Base-by-base conservation (phyloP, 2,797 vertebrate genomes). In the Acanthopagrus latus region DNA sequence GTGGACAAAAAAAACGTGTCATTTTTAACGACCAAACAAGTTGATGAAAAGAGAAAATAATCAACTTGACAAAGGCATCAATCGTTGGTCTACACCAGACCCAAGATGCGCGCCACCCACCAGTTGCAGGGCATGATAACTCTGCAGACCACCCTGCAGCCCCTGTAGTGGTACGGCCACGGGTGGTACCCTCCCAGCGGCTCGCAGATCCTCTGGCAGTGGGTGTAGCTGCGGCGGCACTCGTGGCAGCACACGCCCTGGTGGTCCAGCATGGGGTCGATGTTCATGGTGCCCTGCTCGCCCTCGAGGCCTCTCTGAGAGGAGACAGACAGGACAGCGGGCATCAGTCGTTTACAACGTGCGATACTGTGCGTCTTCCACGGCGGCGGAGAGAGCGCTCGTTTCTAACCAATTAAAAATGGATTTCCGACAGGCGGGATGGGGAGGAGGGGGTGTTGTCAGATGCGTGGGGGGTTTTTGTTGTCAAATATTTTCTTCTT, bases 51-150 rank as follows among this genome's bases (percentile, higher is more conserved):
- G 29, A 7, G 29, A 33, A 33, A 33, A 33, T 33, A 33, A 33
- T 33, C 29, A 33, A 33, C 29, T 33, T 6, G 29, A 33, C 29
- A 7, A 33, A 33, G 29, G 29, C 7, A 33, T 7, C 6, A 33
- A 33, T 33, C 5, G 29, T 33, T 33, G 29, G 12, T 76, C 78
- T 94, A 98, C 75, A 98, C 96, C 1, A 97, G 86, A 0, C 97
- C 97, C 92, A 98, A 70, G 80, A 97, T 97, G 10, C 97, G 97
- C 10, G 96, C 97, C 13, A 97, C 96, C 97, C 97, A 98, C 97
- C 97, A 98, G 85, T 94, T 96, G 89, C 97, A 99, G 20, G 97
- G 97, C 97, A 98, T 98, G 91, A 99, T 94, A 4, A 97, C 88
- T 2, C 97, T 91, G 80, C 97, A 98, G 68, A 92, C 96, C 0